A percentile compares a stretch with the other conserved stretches of the same genome.
These are phyloP conservation scores for Sylvia atricapilla DNA, from an alignment of 2,113 vertebrate genomes.

Conservation along the genomic window DNA sequence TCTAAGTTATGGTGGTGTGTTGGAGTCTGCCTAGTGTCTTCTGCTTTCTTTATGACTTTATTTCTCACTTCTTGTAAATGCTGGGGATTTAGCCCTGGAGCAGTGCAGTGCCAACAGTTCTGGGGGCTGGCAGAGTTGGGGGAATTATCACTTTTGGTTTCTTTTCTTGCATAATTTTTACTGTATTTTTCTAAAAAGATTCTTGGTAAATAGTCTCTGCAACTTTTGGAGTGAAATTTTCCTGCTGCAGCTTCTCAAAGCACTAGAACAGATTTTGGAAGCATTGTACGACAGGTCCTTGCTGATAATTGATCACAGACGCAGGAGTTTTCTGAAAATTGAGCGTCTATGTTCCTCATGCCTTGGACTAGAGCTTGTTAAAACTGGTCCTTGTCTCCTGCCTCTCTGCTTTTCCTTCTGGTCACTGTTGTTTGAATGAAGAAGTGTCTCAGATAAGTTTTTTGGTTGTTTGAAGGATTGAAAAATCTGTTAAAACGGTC, in stretches of 20 bases:
- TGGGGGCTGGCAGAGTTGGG: background rate
- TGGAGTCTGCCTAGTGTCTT: background rate
- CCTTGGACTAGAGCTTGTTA: background rate
- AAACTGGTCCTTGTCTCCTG: background rate
- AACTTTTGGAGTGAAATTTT: slow-evolving; percentile 32
- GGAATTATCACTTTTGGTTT: background rate
- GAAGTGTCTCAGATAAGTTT: slow-evolving; percentile 54
- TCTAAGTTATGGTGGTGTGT: background rate
- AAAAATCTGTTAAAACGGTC: background rate
- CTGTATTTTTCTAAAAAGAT: slow-evolving; percentile 49
- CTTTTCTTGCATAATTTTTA: slow-evolving; percentile 1
- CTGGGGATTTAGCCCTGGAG: background rate
- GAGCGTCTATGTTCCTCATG: background rate
- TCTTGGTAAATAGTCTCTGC: slow-evolving; percentile 44
- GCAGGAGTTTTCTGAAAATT: slow-evolving; percentile 40
- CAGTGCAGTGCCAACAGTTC: background rate
- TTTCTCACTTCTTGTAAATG: slow-evolving; percentile 8
- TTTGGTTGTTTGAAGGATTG: background rate
- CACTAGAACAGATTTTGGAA: slow-evolving; percentile 43
- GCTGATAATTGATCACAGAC: slow-evolving; percentile 55
- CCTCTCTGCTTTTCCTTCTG: slow-evolving; percentile 31
- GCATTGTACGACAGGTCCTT: background rate
- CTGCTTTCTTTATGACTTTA: background rate
- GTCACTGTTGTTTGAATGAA: slow-evolving; percentile 22
- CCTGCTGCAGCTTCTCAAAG: slow-evolving; percentile 13